Conservation (phyloP, 2,797 vertebrate species). For the Harpagifer antarcticus region DNA sequence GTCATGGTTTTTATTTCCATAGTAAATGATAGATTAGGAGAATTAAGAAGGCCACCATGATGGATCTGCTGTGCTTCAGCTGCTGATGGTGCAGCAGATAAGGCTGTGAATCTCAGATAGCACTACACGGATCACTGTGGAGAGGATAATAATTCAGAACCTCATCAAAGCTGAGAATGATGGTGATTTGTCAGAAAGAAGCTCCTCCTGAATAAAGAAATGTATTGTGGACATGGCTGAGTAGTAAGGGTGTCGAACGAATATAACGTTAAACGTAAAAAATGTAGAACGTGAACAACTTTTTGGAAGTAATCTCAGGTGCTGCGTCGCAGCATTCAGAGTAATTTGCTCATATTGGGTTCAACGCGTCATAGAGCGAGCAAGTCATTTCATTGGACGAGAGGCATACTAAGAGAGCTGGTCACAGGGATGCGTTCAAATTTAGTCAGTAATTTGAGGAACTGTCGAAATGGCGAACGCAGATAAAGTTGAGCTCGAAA, state of each 20-base stretch:
- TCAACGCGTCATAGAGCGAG: no score
- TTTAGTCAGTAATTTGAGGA: no score
- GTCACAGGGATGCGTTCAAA: no score
- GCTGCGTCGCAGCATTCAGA: no score
- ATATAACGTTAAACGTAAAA: no score
- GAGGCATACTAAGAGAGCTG: no score
- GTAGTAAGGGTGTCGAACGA: background rate
- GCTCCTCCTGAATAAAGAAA: slow-evolving; percentile 20
- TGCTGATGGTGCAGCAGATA: slow-evolving; percentile 54
- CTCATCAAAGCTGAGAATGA: slow-evolving; percentile 50
- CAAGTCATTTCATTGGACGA: no score
- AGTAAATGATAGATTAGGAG: slow-evolving; percentile 59
- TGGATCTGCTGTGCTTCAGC: slow-evolving; percentile 47
- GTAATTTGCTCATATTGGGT: no score
- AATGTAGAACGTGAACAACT: no score
- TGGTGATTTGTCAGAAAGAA: slow-evolving; percentile 44
- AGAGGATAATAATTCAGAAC: slow-evolving; percentile 56
- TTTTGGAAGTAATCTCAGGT: no score
- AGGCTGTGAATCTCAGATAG: slow-evolving; percentile 52
- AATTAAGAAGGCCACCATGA: slow-evolving; percentile 55
- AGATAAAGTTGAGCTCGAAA: no score
- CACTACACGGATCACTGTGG: slow-evolving; percentile 54
- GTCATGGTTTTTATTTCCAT: slow-evolving; percentile 50
- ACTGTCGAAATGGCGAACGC: no score
- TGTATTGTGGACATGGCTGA: slow-evolving; percentile 3